Base-by-base conservation (phyloP, 1,140 invertebrate species). In the Drosophila kohkoa region DNA sequence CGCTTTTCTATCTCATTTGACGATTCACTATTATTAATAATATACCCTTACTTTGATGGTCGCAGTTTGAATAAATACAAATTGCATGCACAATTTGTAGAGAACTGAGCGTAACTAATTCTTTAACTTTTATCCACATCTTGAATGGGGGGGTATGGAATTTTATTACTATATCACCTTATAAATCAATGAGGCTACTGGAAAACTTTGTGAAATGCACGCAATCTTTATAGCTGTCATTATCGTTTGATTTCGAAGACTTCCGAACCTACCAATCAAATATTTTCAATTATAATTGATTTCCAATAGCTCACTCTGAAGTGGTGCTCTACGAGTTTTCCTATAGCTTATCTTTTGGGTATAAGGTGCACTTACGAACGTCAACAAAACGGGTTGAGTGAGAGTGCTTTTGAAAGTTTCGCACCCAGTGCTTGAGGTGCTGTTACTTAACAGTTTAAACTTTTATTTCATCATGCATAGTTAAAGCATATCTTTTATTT, bases 221-320 rank as follows among this genome's bases (percentile, higher is more conserved):
- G 1, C 11, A 15, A 71, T 63, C 58, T 69, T 30, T 62, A 51
- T 52, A 28, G 46, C 35, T 52, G 16, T 30, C 25, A 62, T 20
- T 25, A 28, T 45, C 15, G 4, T n/a, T 45, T 10, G 11, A 16
- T 32, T 45, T 15, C 16, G 4, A 20, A 45, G 10, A 15, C n/a
- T 48, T 2, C 10, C 15, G 32, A 49, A 7, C 10, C n/a, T 48
- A 11, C 10, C 28, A 49, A 62, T 49, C 35, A 62, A 54, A 48
- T 8, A 38, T 52, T 64, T 48, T 71, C 10, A 38, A 64, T 48
- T 41, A 11, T 64, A 64, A 71, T 71, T 64, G 68, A 35, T 71
- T 71, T 25, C 7, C 1, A 38, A 71, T 55, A 38, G 35, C 25
- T 54, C 2, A 51, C 1, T 13, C 52, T 62, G 20, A 43, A 69